A percentile compares a stretch with the other conserved stretches of the same genome.
Conservation (phyloP, 2,888 invertebrate genomes). For the Ischnura elegans region DNA sequence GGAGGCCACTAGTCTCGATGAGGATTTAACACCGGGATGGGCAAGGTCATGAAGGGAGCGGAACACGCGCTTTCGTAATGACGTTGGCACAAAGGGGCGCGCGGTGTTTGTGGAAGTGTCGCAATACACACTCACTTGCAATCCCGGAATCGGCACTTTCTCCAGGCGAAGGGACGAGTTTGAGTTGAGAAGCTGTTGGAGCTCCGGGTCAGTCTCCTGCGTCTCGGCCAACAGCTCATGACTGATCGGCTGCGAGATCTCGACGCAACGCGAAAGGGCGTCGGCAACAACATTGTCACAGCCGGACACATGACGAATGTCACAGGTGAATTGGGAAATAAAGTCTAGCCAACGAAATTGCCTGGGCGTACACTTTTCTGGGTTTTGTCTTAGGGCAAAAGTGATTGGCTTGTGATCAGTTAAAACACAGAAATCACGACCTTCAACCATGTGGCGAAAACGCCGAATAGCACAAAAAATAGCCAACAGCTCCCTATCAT, state of each 20-base stretch:
- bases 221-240: background rate
- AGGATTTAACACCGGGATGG: background rate
- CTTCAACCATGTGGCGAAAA: too few species aligned
- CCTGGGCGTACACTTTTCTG: too few species aligned
- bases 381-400: too few species aligned
- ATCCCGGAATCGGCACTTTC: background rate
- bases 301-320: conserved; percentile 64
- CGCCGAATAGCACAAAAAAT: too few species aligned
- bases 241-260: background rate
- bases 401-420: too few species aligned
- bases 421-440: too few species aligned
- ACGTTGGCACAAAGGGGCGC: background rate
- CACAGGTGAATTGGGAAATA: too few species aligned
- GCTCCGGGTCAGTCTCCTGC: background rate
- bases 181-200: background rate
- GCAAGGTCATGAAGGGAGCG: background rate
- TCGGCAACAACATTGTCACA: too few species aligned
- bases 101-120: background rate
- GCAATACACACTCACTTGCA: background rate
- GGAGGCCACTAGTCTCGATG: background rate
- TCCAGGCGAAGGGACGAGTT: background rate
- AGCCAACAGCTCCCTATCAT: too few species aligned
- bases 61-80: background rate
- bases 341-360: too few species aligned
- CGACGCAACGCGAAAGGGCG: background rate